These are phyloP conservation scores for Tachyglossus aculeatus DNA, from an alignment of 2,797 vertebrate genomes.

Conservation along the genomic window DNA sequence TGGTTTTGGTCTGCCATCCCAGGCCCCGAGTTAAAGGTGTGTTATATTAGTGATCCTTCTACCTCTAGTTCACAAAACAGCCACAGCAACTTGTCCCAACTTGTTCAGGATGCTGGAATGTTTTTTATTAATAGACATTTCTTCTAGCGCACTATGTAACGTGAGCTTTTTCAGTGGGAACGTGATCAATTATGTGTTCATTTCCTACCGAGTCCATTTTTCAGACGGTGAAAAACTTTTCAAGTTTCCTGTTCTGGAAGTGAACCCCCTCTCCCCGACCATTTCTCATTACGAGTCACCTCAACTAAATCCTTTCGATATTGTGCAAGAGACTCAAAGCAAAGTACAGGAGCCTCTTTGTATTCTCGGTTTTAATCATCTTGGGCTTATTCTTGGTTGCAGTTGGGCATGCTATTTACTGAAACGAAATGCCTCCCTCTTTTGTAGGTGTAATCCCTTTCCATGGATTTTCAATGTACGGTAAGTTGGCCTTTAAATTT, in stretches of 20 bases:
- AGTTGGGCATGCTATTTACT: slow-evolving; percentile 1
- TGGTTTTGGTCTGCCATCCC: too few species aligned
- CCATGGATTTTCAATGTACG: slow-evolving; percentile 99
- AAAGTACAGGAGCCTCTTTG: neutral
- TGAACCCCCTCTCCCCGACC: too few species aligned
- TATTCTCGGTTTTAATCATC: neutral
- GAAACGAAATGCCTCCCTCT: slow-evolving; percentile 27
- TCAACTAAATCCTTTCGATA: slow-evolving; percentile 5
- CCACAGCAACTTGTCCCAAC: too few species aligned
- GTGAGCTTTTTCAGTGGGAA: too few species aligned
- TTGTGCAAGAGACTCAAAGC: neutral
- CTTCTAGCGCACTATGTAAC: too few species aligned
- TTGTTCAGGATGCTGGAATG: too few species aligned
- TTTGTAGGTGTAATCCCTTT: slow-evolving; percentile 94
- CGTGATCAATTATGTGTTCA: too few species aligned
- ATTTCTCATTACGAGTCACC: neutral
- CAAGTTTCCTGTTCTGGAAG: slow-evolving; percentile 10
- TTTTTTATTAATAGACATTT: too few species aligned
- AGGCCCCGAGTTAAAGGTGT: too few species aligned
- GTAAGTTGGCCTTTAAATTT: slow-evolving; percentile 79
- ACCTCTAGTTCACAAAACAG: too few species aligned
- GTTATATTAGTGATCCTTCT: too few species aligned
- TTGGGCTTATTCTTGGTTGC: slow-evolving; percentile 1
- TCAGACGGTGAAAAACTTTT: neutral
- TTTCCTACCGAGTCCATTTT: too few species aligned